Evolutionary conservation across 2,888 invertebrate species (phyloP).

Genomic region (Eilema griseolum): DNA sequence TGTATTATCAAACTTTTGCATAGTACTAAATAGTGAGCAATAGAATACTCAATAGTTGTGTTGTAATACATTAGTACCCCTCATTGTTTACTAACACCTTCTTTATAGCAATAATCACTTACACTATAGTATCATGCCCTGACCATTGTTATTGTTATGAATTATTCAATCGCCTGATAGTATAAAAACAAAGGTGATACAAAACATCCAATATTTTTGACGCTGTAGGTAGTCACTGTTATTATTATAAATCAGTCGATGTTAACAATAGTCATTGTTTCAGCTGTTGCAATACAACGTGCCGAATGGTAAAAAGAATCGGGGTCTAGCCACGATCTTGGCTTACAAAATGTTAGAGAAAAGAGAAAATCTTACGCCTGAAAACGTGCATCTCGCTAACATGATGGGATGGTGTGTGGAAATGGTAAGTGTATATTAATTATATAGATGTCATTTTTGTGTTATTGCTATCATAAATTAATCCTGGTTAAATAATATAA

Average conservation of each 20-base stretch:
- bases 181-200: neutral
- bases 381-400: conserved; percentile 92
- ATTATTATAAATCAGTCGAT: neutral
- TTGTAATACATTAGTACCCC: neutral
- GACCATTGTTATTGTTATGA: neutral
- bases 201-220: neutral
- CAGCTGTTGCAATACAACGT: conserved; percentile 97
- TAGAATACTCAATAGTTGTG: neutral
- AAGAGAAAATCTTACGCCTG: conserved; percentile 90
- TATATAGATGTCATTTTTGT: neutral
- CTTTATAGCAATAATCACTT: neutral
- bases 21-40: neutral
- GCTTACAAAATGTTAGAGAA: conserved; percentile 92
- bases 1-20: no score
- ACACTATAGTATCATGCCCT: neutral
- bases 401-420: conserved; percentile 98
- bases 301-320: conserved; percentile 95
- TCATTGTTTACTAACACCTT: neutral
- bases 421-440: conserved; percentile 89
- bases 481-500: no score
- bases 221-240: neutral
- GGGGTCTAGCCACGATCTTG: conserved; percentile 91
- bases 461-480: neutral
- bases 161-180: neutral
- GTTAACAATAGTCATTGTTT: conserved; percentile 60